Base-by-base conservation (phyloP, 2,113 vertebrate genomes). In the Gambusia affinis region DNA sequence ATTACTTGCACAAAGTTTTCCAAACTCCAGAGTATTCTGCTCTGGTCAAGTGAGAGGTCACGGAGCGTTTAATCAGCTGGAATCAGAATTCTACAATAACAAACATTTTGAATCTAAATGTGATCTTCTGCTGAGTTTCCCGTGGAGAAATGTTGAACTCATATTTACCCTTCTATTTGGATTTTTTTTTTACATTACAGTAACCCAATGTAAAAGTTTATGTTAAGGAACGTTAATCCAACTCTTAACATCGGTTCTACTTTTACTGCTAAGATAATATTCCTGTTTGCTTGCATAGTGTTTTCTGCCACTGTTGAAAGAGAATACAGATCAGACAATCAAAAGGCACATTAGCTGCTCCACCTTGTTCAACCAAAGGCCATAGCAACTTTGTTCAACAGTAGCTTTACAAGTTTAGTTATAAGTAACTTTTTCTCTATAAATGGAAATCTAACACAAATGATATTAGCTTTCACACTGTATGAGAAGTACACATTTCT, bases 271-370 rank as follows among this genome's bases (percentile, higher is more conserved):
- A 67, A 22, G 64, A 71, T 72, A 71, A 70, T 60, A 75, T 39
- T 67, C 17, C 29, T 73, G 78, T 86, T 85, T 75, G 54, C 83
- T 84, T 76, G 1, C 22, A 79, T 44, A 60, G 37, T 62, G 72
- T 64, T 74, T 72, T 42, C 73, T 81, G 78, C 67, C 63, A 37
- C 1, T 24, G 67, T 67, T 80, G 71, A 83, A 89, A 85, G 69
- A 75, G 75, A 85, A 80, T 64, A 77, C 83, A 85, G 80, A 88
- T 88, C 81, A 76, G 73, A 80, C 69, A 68, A 67, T 76, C 61
- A 57, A 17, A 27, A 37, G 35, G 35, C 35, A 37, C 35, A 37
- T 37, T 19, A 19, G 17, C 44, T 5, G 14, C 42, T 4, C 12
- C 14, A 4, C 14, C 42, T 44, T 4, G 42, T 44, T 44, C 14